A percentile compares a stretch with the other conserved stretches of the same genome.
phyloP scores from a whole-genome alignment of 64 coral and sea anemone genomes.

The Astreopora myriophthalma region DNA sequence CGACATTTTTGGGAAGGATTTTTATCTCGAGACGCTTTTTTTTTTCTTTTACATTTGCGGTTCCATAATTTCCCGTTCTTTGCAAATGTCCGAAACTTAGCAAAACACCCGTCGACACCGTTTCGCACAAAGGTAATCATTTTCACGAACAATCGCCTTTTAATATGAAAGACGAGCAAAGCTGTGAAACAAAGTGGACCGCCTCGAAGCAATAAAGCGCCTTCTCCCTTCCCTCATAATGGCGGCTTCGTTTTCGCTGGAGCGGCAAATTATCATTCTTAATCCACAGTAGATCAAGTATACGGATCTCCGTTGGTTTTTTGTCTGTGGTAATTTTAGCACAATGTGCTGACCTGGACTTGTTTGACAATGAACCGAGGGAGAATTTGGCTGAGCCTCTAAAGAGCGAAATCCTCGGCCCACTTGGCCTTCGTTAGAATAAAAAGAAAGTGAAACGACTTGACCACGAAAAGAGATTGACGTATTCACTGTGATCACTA shows the following conservation, averaged over 20 bases:
- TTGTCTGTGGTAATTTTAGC: conserved; percentile 98
- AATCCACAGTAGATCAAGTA: conserved; percentile 85
- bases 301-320: conserved; percentile 70
- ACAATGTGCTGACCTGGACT: conserved; percentile 79
- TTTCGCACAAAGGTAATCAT: background rate
- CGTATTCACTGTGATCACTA: conserved; percentile 1
- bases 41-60: conserved; percentile 5
- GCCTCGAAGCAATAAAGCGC: conserved; percentile 64
- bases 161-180: conserved; percentile 41
- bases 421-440: background rate
- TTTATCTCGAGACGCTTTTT: conserved; percentile 55
- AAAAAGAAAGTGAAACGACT: background rate
- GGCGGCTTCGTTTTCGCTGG: conserved; percentile 56
- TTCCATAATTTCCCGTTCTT: conserved; percentile 76
- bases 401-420: conserved; percentile 8
- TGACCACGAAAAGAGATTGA: background rate
- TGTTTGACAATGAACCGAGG: conserved; percentile 43
- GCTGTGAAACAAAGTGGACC: conserved; percentile 95
- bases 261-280: conserved; percentile 78
- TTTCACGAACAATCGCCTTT: conserved; percentile 16
- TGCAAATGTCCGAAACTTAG: conserved; percentile 25
- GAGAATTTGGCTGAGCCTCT: conserved; percentile 71
- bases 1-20: conserved; percentile 50
- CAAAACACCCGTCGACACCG: background rate
- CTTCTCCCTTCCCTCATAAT: conserved; percentile 64